phyloP scores from a whole-genome alignment of 1,140 invertebrate species.

The Drosophila murphyi region DNA sequence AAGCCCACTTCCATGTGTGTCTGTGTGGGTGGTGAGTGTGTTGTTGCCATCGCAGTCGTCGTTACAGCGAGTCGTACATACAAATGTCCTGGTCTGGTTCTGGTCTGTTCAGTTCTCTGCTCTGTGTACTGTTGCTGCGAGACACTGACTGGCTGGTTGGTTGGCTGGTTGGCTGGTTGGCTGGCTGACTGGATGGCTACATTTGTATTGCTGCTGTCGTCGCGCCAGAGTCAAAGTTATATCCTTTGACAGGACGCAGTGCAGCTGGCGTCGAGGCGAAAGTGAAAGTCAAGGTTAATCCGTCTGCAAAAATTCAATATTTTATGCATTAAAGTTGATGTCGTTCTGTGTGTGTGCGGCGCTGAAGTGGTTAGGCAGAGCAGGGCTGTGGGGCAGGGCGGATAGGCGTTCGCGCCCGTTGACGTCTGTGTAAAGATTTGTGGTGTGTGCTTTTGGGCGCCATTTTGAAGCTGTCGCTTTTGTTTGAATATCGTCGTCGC shows the following conservation, averaged over 20 bases:
- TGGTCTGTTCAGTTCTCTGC: slow-evolving; percentile 20
- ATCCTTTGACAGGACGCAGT: slow-evolving; percentile 75
- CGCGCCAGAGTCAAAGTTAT: slow-evolving; percentile 51
- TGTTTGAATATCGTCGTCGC: slow-evolving; percentile 29
- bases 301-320: slow-evolving; percentile 84
- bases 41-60: slow-evolving; percentile 38
- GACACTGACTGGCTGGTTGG: slow-evolving; percentile 19
- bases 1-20: slow-evolving; percentile 52
- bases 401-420: slow-evolving; percentile 5
- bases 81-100: slow-evolving; percentile 68
- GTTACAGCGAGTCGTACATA: slow-evolving; percentile 67
- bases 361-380: too few species aligned
- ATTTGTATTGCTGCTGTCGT: slow-evolving; percentile 77
- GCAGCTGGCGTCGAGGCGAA: slow-evolving; percentile 60
- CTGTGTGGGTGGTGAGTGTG: slow-evolving; percentile 29
- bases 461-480: slow-evolving; percentile 61
- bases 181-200: slow-evolving; percentile 51
- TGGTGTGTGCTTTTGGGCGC: slow-evolving; percentile 76
- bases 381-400: background rate
- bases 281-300: slow-evolving; percentile 85
- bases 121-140: slow-evolving; percentile 33
- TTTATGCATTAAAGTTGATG: slow-evolving; percentile 83
- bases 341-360: slow-evolving; percentile 10
- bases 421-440: slow-evolving; percentile 60
- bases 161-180: too few species aligned